A percentile compares a stretch with the other conserved stretches of the same genome.
Conservation (phyloP, 2,888 invertebrate species). For the Cenopis cana region DNA sequence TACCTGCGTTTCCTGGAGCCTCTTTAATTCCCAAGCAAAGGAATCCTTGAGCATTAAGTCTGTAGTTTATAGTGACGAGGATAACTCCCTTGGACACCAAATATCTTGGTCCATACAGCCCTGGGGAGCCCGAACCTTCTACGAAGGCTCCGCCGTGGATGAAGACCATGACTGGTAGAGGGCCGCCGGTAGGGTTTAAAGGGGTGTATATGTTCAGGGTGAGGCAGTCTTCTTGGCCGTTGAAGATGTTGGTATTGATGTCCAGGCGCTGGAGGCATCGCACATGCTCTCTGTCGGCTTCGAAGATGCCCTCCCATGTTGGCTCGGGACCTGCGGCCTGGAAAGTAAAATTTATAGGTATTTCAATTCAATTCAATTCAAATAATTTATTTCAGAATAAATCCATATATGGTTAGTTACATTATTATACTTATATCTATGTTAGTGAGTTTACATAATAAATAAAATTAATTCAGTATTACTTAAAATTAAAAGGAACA, state of each 20-base stretch:
- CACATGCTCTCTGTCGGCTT: constrained; percentile 69
- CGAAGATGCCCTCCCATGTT: constrained; percentile 65
- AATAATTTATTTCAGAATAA: too few relatives aligned
- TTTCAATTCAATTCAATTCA: too few relatives aligned
- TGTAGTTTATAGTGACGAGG: constrained; percentile 71
- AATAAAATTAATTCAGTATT: too few relatives aligned
- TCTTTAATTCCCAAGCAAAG: constrained; percentile 68
- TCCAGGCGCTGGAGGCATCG: constrained; percentile 63
- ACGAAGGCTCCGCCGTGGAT: constrained; percentile 76
- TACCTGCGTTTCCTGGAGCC: constrained; percentile 72
- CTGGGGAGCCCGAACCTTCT: constrained; percentile 61
- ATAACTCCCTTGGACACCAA: constrained; percentile 67
- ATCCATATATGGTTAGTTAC: too few relatives aligned
- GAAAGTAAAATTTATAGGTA: neutral
- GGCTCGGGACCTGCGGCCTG: constrained; percentile 63
- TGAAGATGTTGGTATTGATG: constrained; percentile 45
- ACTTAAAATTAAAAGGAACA: too few relatives aligned
- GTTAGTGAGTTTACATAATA: too few relatives aligned
- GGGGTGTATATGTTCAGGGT: constrained; percentile 71
- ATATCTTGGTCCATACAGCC: constrained; percentile 69
- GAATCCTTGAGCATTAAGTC: constrained; percentile 72
- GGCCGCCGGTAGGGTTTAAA: constrained; percentile 49
- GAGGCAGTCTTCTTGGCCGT: constrained; percentile 67
- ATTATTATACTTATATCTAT: too few relatives aligned
- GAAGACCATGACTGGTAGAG: constrained; percentile 74